phyloP scores from a whole-genome alignment of 2,888 invertebrate species.

The Conomelus anceps region DNA sequence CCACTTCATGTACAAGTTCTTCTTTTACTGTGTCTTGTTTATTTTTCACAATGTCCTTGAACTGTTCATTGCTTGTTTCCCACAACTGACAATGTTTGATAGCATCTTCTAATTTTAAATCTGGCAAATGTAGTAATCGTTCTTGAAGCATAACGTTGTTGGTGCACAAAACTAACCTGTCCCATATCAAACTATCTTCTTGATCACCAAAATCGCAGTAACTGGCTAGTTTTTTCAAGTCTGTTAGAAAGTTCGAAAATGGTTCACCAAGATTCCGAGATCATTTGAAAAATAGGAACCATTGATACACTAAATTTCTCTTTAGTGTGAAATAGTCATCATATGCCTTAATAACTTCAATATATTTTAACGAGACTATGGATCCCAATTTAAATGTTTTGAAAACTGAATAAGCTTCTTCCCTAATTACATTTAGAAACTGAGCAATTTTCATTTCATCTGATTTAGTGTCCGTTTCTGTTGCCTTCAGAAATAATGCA shows the following conservation, averaged over 20 bases:
- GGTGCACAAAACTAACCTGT: background rate
- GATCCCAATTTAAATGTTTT: constrained; percentile 12
- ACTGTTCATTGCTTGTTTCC: background rate
- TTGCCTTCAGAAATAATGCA: background rate
- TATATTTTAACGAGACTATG: background rate
- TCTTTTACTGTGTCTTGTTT: background rate
- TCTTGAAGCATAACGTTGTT: constrained; percentile 6
- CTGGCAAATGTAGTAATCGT: constrained; percentile 1
- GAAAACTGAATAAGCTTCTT: constrained; percentile 3
- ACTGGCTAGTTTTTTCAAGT: constrained; percentile 11
- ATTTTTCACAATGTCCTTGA: background rate
- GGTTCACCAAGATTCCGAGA: background rate
- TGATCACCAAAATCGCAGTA: constrained; percentile 10
- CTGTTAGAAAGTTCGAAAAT: constrained; percentile 1
- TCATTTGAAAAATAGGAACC: constrained; percentile 10
- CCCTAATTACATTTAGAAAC: constrained; percentile 15
- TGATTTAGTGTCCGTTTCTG: background rate
- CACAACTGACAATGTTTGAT: background rate
- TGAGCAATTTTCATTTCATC: constrained; percentile 11
- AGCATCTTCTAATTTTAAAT: constrained; percentile 15
- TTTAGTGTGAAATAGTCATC: background rate
- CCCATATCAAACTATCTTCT: constrained; percentile 4
- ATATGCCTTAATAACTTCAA: background rate
- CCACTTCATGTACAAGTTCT: background rate
- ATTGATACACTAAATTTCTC: constrained; percentile 15